Base-by-base conservation (phyloP, 2,797 vertebrate genomes). In the Erethizon dorsatum region DNA sequence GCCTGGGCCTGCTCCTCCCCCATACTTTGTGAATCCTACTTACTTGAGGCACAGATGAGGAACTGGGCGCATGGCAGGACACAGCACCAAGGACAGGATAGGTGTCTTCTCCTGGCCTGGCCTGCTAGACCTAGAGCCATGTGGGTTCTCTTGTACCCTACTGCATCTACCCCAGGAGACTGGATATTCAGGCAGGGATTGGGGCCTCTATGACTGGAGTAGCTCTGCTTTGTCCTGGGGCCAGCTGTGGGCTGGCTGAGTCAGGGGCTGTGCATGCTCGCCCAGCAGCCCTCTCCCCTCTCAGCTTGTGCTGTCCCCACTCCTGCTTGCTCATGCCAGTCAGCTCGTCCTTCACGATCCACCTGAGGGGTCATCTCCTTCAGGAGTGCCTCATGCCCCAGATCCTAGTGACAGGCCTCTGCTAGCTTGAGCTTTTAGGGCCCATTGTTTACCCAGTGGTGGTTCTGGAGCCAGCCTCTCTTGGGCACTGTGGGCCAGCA, bases 1-100 rank as follows among this genome's bases (percentile, higher is more conserved):
- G 83, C 57, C 61, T 77, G 88, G 90, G 83, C 54, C 78, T 4
- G 90, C 57, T 90, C 92, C 79, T n/a, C 83, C 95, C 82, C 75
- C 75, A 18, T 18, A 50, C 80, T 78, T 63, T 84, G 45, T 50
- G 73, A 85, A 54, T 91, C 92, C 95, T 83, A 93, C 78, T 52
- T 83, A 57, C 89, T 89, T 13, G 79, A 90, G 84, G 91, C 87
- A 69, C n/a, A 50, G 84, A 63, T 79, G 80, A 85, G 92, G 54
- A 79, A 7, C 54, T 10, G 28, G 67, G 93, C 69, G 28, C 63
- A 28, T 18, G 84, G 67, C 5, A 37, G 37, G 82, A 63, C 4
- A 6, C 6, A 22, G 75, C 59, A 20, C n/a, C 20, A 11, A 12
- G 69, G 28, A 77, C 17, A 45, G 52, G 67, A 13, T 80, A 77